Base-by-base conservation (phyloP, 64 coral and sea anemone genomes). In the Actinia equina region DNA sequence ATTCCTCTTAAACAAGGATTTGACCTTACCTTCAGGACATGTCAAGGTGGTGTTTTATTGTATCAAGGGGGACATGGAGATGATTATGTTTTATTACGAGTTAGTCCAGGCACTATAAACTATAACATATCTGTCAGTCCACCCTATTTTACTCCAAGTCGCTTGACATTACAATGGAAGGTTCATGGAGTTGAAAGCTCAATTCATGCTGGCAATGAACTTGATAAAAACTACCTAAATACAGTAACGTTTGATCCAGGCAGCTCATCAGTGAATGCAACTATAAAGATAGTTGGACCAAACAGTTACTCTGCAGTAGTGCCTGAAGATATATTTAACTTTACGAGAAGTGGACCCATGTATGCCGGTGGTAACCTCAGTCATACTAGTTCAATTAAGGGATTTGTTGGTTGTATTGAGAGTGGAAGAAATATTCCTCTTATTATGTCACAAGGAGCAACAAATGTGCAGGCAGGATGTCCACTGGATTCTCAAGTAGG, bases 381-480 rank as follows among this genome's bases (percentile, higher is more conserved):
- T 69, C 80, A 79, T 55, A 65, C 43, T 7, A 84, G 43, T 27
- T 63, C 49, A 2, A 80, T 71, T 45, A 53, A 42, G 30, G 88
- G 88, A 30, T 94, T 94, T 71, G 53, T 88, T 74, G 93, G 93
- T 61, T 94, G 93, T 52, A 94, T 94, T 63, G 84, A 30, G 51
- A 90, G 89, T 94, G 93, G 93, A 51, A 71, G 0, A 54, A 92
- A 92, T 83, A 87, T 92, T 70, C 76, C 14, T 8, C 30, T 92
- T 18, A 43, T 25, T 56, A 25, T 41, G 7, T 55, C 17, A 77
- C 13, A 43, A 19, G 61, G 77, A 69, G 44, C 17, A 53, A 22
- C 52, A 43, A 82, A 86, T 22, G 44, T 74, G 5, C 59, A 54
- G 20, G 49, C 20, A 22, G 55, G 71, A 15, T 94, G 93, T 43